phyloP scores from a whole-genome alignment of 2,888 invertebrate species.

The Dyspetes luteomarginatus region DNA sequence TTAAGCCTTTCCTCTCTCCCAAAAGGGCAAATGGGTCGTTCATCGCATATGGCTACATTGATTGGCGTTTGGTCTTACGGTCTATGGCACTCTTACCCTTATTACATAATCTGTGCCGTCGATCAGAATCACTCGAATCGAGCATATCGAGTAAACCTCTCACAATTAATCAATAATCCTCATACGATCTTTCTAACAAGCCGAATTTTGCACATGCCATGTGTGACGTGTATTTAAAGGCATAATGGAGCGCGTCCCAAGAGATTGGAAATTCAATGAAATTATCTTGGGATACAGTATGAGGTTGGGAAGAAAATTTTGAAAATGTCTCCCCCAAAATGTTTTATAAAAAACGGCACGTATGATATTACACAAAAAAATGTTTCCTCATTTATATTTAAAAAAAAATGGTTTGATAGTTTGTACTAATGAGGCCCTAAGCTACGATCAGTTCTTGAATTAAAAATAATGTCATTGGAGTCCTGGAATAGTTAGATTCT shows the following conservation, averaged over 20 bases:
- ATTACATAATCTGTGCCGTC: constrained; percentile 17
- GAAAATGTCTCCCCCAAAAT: no score
- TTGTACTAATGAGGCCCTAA: no score
- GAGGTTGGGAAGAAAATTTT: no score
- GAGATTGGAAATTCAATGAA: no score
- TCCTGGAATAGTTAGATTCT: no score
- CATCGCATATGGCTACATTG: constrained; percentile 71
- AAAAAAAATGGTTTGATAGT: no score
- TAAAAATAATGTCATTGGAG: no score
- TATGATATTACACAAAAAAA: no score
- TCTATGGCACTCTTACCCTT: constrained; percentile 15
- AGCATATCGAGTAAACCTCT: constrained; percentile 28
- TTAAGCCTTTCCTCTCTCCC: constrained; percentile 56
- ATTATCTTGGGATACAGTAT: no score
- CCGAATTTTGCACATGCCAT: neutral
- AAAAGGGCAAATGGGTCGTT: constrained; percentile 73
- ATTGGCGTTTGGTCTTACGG: constrained; percentile 69
- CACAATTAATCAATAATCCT: constrained; percentile 35
- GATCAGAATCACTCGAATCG: neutral
- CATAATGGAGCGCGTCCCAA: neutral
- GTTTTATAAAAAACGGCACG: no score
- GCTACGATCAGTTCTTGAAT: no score
- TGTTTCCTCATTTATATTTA: no score
- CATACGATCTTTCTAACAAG: neutral
- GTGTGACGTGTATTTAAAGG: neutral